phyloP scores from a whole-genome alignment of 2,797 vertebrate species.

The Astyanax mexicanus region DNA sequence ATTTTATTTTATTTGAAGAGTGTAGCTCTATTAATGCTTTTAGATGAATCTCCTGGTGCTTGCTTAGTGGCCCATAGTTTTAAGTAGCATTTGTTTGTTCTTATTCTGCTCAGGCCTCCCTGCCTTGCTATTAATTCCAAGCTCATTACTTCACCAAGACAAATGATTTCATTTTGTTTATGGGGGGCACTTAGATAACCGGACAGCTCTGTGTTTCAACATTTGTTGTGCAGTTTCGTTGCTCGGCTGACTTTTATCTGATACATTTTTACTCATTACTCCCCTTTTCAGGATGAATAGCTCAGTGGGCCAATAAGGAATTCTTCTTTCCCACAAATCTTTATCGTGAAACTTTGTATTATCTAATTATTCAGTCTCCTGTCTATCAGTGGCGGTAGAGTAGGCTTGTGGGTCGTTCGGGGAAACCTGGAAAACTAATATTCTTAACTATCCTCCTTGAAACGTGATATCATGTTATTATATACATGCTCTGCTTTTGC shows the following conservation, averaged over 20 bases:
- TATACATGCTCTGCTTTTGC: slow-evolving; percentile 50
- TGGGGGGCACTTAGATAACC: slow-evolving; percentile 14
- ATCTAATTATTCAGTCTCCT: slow-evolving; percentile 37
- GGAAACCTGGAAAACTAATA: slow-evolving; percentile 55
- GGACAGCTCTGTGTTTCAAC: background rate
- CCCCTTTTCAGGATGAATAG: slow-evolving; percentile 8
- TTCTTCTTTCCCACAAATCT: slow-evolving; percentile 20
- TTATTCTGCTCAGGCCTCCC: background rate
- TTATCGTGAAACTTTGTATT: slow-evolving; percentile 31
- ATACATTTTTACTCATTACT: background rate
- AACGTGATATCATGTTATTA: slow-evolving; percentile 50
- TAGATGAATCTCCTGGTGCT: background rate
- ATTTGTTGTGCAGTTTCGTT: background rate
- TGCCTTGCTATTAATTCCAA: background rate
- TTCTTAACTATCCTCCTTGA: slow-evolving; percentile 47
- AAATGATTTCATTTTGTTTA: slow-evolving; percentile 26
- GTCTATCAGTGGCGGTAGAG: slow-evolving; percentile 34
- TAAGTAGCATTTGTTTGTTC: background rate
- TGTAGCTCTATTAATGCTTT: too few relatives aligned
- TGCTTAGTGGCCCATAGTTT: background rate
- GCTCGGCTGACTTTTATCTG: background rate
- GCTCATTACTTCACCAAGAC: background rate
- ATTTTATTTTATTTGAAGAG: too few relatives aligned
- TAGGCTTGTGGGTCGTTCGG: slow-evolving; percentile 13
- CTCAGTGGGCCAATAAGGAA: slow-evolving; percentile 21